A percentile compares a stretch with the other conserved stretches of the same genome.
phyloP scores from a whole-genome alignment of 2,888 invertebrate genomes.

The Drosophila villosipedis region DNA sequence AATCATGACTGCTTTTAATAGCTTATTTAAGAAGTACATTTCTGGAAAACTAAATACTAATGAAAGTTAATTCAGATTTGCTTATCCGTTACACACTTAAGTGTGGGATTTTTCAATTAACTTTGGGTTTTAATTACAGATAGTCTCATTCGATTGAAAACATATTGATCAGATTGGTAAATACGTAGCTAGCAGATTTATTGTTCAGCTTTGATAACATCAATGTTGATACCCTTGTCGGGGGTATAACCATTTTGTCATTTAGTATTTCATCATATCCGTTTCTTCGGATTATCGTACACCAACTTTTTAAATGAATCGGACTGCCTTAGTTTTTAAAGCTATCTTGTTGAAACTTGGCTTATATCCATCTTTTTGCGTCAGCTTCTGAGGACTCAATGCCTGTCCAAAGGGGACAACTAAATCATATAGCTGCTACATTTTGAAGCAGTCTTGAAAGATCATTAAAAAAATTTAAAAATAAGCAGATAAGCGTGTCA shows the following conservation, averaged over 20 bases:
- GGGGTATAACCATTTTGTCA: not conserved
- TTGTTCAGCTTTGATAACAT: not conserved
- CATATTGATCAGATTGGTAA: not conserved
- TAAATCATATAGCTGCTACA: not conserved
- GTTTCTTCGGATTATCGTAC: not conserved
- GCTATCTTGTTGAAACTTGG: not conserved
- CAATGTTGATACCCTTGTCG: not conserved
- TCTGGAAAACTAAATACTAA: not conserved
- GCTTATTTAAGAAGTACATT: not conserved
- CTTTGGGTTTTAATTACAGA: constrained; percentile 5
- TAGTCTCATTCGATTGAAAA: not conserved
- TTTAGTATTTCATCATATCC: not conserved
- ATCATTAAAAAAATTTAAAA: not conserved
- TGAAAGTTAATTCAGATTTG: not conserved
- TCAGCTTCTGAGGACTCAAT: not conserved
- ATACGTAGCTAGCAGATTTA: not conserved
- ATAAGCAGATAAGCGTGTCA: not conserved
- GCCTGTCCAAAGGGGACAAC: not conserved
- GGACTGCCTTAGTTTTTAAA: not conserved
- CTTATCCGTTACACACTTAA: not conserved
- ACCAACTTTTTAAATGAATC: not conserved
- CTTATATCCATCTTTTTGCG: not conserved
- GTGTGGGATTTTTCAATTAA: not conserved
- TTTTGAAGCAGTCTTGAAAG: not conserved
- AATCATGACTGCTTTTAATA: not conserved